These are phyloP conservation scores for Harpalus rufipes DNA, from an alignment of 2,888 invertebrate genomes.

Conservation along the genomic window DNA sequence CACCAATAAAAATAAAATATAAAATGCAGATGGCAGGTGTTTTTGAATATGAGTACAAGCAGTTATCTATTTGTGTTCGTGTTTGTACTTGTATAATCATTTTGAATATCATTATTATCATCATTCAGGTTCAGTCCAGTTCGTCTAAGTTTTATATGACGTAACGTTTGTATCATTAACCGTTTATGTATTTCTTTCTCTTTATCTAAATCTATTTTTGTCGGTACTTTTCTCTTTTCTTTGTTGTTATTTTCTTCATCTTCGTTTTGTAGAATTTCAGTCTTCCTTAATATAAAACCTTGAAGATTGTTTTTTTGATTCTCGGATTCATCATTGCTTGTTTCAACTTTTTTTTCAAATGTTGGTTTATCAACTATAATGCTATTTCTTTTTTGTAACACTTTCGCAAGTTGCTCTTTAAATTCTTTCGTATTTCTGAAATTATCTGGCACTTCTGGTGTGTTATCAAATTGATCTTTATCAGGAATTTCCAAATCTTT, in stretches of 20 bases:
- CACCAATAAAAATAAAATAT: too few species aligned
- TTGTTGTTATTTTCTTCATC: slow-evolving; percentile 64
- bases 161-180: slow-evolving; percentile 70
- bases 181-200: slow-evolving; percentile 70
- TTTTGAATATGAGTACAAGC: neutral
- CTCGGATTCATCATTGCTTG: slow-evolving; percentile 15
- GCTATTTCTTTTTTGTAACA: neutral
- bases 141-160: slow-evolving; percentile 68
- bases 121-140: slow-evolving; percentile 52
- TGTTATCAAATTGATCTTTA: slow-evolving; percentile 5
- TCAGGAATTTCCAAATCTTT: slow-evolving; percentile 20
- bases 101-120: slow-evolving; percentile 21
- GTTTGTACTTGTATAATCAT: neutral
- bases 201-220: slow-evolving; percentile 67
- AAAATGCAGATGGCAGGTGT: too few species aligned
- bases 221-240: slow-evolving; percentile 56
- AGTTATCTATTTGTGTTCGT: neutral
- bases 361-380: slow-evolving; percentile 12
- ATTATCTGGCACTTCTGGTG: slow-evolving; percentile 40
- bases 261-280: slow-evolving; percentile 42
- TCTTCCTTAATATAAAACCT: slow-evolving; percentile 68
- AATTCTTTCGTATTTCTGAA: slow-evolving; percentile 58
- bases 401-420: slow-evolving; percentile 3
- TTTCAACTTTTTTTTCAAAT: slow-evolving; percentile 36
- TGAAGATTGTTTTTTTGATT: slow-evolving; percentile 68